These are phyloP conservation scores for Anastrepha obliqua DNA, from an alignment of 1,140 invertebrate genomes.

Conservation along the genomic window DNA sequence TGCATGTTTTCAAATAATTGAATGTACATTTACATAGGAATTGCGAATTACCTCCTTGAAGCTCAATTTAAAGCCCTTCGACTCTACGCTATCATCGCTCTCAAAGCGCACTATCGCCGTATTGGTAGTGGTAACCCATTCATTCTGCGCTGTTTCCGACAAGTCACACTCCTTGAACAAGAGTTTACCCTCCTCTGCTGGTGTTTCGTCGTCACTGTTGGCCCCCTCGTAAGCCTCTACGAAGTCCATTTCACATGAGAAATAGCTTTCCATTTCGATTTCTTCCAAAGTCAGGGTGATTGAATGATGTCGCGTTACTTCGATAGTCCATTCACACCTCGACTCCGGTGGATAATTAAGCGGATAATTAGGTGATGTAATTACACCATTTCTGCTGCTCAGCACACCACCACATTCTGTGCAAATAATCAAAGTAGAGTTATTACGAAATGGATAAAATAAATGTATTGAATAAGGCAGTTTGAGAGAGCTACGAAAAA, in stretches of 20 bases:
- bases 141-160: accelerated
- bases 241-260: slow-evolving; percentile 78
- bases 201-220: slow-evolving; percentile 57
- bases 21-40: neutral
- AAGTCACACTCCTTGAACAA: slow-evolving; percentile 62
- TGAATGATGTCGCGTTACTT: slow-evolving; percentile 80
- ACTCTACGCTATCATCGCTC: slow-evolving; percentile 61
- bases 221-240: slow-evolving; percentile 68
- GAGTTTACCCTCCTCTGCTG: slow-evolving; percentile 36
- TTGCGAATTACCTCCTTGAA: slow-evolving; percentile 56
- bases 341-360: slow-evolving; percentile 81
- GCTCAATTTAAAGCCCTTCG: slow-evolving; percentile 63
- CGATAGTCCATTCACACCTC: slow-evolving; percentile 85
- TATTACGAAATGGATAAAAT: too few relatives aligned
- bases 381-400: slow-evolving; percentile 59
- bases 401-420: slow-evolving; percentile 66
- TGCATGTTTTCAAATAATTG: slow-evolving; percentile 7
- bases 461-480: too few relatives aligned
- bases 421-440: neutral
- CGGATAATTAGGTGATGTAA: slow-evolving; percentile 82
- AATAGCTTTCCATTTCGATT: slow-evolving; percentile 79
- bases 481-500: too few relatives aligned
- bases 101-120: slow-evolving; percentile 64
- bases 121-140: slow-evolving; percentile 56
- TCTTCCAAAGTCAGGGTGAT: slow-evolving; percentile 75